Evolutionary conservation across 2,113 vertebrate species (phyloP).

Genomic region (Daboia siamensis): DNA sequence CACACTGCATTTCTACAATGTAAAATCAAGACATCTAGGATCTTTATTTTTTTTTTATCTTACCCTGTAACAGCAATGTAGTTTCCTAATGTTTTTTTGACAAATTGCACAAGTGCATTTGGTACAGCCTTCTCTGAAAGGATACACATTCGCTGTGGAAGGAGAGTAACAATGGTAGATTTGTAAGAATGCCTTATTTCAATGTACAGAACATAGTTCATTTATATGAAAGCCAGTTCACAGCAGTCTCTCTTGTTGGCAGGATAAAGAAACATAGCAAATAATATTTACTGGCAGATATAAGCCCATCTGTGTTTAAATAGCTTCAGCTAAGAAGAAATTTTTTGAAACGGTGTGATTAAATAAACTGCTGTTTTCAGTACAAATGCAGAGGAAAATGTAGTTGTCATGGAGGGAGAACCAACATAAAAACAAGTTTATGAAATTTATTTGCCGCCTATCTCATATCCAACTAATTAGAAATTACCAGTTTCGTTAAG

Average conservation of each 20-base stretch:
- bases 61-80: constrained; percentile 93
- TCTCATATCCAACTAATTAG: too few species aligned
- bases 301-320: not conserved
- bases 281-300: too few species aligned
- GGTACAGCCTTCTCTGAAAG: constrained; percentile 81
- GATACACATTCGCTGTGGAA: constrained; percentile 82
- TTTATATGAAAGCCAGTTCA: not conserved
- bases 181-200: not conserved
- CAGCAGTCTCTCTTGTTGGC: not conserved
- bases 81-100: constrained; percentile 90
- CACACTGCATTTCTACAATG: not conserved
- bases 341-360: not conserved
- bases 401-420: not conserved
- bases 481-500: not conserved
- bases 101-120: constrained; percentile 79
- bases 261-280: not conserved
- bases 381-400: not conserved
- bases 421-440: not conserved
- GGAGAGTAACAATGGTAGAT: constrained; percentile 24
- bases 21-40: not conserved
- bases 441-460: too few species aligned
- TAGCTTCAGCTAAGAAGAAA: not conserved
- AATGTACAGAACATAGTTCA: not conserved
- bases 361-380: not conserved
- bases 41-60: constrained; percentile 52